Conservation (phyloP, 2,113 vertebrate species). For the Anolis carolinensis region DNA sequence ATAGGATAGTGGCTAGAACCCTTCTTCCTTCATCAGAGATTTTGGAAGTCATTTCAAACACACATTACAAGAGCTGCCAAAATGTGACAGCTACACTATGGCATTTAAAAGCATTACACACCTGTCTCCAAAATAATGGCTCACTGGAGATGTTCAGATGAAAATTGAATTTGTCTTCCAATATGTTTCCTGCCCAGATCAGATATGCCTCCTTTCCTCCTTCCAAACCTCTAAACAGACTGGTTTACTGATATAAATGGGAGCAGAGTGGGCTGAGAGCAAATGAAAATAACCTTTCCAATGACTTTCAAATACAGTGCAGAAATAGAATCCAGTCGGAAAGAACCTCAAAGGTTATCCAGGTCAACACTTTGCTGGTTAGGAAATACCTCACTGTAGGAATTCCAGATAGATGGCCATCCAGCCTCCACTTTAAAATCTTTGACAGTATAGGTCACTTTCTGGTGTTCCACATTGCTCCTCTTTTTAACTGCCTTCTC, state of each 20-base stretch:
- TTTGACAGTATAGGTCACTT: neutral
- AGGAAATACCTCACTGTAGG: neutral
- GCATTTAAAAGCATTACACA: slow-evolving; percentile 12
- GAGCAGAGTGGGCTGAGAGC: neutral
- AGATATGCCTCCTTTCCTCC: neutral
- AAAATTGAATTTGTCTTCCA: slow-evolving; percentile 19
- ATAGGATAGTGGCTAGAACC: neutral
- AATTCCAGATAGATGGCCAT: neutral
- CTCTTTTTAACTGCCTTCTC: neutral
- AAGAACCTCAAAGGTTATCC: neutral
- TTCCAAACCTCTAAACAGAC: neutral
- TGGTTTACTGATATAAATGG: neutral
- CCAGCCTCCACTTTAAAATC: neutral
- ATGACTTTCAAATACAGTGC: neutral
- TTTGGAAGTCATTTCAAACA: slow-evolving; percentile 31
- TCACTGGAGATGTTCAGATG: slow-evolving; percentile 8
- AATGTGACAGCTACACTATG: neutral
- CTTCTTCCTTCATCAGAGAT: slow-evolving; percentile 34
- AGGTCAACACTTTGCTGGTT: neutral
- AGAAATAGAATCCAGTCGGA: neutral
- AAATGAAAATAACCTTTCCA: neutral
- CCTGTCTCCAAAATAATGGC: slow-evolving; percentile 17
- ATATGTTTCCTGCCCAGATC: slow-evolving; percentile 11
- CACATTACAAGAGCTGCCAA: neutral
- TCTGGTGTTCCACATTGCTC: neutral